Base-by-base conservation (phyloP, 2,888 invertebrate species). In the Apamea sordens region DNA sequence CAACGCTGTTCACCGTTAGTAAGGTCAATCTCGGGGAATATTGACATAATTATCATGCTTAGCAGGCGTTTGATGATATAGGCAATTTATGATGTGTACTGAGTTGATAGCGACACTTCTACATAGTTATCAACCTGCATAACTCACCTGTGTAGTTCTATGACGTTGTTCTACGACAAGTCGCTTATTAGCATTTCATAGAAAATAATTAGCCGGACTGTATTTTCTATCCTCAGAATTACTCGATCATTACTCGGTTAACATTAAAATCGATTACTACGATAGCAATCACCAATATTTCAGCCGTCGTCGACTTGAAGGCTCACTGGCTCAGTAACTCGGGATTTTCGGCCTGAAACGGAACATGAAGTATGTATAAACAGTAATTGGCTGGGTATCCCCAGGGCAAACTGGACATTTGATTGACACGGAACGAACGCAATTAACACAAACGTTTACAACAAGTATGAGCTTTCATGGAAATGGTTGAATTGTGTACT, bases 381-480 rank as follows among this genome's bases (percentile, higher is more conserved):
- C 61, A 68, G 71, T 84, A 84, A 86, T 75, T 71, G 67, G 44
- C 21, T 1, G 61, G 50, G 50, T 50, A 65, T 88, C 77, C 73
- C 88, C 56, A 44, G 72, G 72, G 86, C 5, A 64, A 68, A 71
- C 36, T 59, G 69, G 73, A 71, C 82, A 79, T 73, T 67, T 88
- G 83, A 86, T 82, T 88, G 83, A 88, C 86, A 86, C 65, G 76
- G 75, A 85, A 80, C 83, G 77, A 74, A 76, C 56, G 59, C 82
- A 77, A 77, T 86, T 86, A 88, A 80, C 77, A 77, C 76, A 86
- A 88, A 65, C 77, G 88, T 71, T 88, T 63, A 85, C 73, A 81
- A 56, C 67, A 36, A 77, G 36, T 65, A 61, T 44, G 76, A 77
- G 75, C 64, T 85, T 85, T 88, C 50, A 80, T 47, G 50, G 85